Evolutionary conservation across 2,113 vertebrate genomes (phyloP).

Genomic region (Ranitomeya variabilis): DNA sequence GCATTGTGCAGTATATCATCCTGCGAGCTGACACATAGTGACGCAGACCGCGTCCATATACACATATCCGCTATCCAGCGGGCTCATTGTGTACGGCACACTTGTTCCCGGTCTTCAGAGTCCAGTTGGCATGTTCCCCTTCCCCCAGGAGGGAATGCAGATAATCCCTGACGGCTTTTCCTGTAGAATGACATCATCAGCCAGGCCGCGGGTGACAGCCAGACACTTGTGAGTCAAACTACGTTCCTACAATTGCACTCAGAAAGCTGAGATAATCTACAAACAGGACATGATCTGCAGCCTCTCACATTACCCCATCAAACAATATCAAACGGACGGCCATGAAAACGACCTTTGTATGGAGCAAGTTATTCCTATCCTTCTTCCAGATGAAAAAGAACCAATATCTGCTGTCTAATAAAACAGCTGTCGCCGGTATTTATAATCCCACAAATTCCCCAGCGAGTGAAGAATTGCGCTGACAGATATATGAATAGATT

Average conservation of each 20-base stretch:
- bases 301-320: slow-evolving; percentile 37
- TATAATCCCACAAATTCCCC: slow-evolving; percentile 50
- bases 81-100: background rate
- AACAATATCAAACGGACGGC: slow-evolving; percentile 11
- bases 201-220: slow-evolving; percentile 26
- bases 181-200: slow-evolving; percentile 54
- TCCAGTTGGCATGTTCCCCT: slow-evolving; percentile 47
- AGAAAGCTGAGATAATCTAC: slow-evolving; percentile 53
- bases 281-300: slow-evolving; percentile 54
- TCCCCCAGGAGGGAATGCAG: slow-evolving; percentile 38
- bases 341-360: slow-evolving; percentile 7
- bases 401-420: slow-evolving; percentile 58
- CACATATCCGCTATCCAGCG: background rate
- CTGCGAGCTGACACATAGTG: background rate
- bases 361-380: slow-evolving; percentile 23
- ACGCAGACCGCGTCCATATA: background rate
- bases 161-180: slow-evolving; percentile 55
- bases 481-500: slow-evolving; percentile 53
- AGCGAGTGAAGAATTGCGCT: slow-evolving; percentile 44
- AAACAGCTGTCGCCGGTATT: slow-evolving; percentile 52
- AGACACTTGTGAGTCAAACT: slow-evolving; percentile 46
- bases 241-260: slow-evolving; percentile 34
- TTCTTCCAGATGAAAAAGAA: slow-evolving; percentile 28
- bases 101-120: slow-evolving; percentile 16
- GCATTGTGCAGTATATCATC: background rate